phyloP scores from a whole-genome alignment of 2,113 vertebrate genomes.

The Cryptoleucopteryx plumbea region DNA sequence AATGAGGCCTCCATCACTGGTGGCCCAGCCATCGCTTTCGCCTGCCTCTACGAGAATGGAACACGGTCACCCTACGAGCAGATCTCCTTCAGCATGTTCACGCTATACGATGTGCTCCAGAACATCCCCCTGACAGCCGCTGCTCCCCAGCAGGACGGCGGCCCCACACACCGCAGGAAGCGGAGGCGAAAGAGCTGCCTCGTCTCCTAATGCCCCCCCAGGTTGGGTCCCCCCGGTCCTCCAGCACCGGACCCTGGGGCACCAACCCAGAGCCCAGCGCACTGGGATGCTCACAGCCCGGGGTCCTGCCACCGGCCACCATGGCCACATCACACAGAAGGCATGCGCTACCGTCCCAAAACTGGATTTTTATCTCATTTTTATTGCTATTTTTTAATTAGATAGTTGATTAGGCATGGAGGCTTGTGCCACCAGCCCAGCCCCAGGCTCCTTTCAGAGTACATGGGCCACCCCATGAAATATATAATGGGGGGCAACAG shows the following conservation, averaged over 20 bases:
- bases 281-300: neutral
- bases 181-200: neutral
- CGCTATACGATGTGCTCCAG: slow-evolving; percentile 83
- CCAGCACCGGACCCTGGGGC: accelerated
- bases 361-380: neutral
- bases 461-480: neutral
- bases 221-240: accelerated
- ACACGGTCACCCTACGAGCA: slow-evolving; percentile 82
- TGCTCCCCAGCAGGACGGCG: accelerated
- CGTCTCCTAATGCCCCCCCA: neutral
- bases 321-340: accelerated
- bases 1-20: slow-evolving; percentile 4
- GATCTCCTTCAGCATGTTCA: slow-evolving; percentile 91
- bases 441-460: neutral
- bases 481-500: accelerated
- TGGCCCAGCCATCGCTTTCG: slow-evolving; percentile 72
- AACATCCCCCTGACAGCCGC: slow-evolving; percentile 69
- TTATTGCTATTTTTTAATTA: neutral
- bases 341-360: accelerated
- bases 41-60: slow-evolving; percentile 91
- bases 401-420: neutral
- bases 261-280: accelerated
- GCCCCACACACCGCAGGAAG: accelerated
- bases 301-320: accelerated
- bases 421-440: neutral